These are phyloP conservation scores for Rhizoglyphus robini DNA, from an alignment of 1,140 invertebrate genomes.

Conservation along the genomic window DNA sequence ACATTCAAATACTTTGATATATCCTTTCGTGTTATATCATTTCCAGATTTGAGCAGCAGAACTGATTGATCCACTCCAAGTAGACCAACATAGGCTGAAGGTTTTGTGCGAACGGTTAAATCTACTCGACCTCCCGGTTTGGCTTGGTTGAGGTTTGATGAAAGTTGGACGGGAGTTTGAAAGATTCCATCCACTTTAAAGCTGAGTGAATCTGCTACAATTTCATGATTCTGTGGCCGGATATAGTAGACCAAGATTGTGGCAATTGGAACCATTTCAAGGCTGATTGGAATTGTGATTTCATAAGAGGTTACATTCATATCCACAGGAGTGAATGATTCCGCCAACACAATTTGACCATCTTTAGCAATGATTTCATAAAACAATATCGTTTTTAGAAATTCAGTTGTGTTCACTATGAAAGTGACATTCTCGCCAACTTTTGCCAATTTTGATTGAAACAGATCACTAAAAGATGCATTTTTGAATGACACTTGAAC, in stretches of 20 bases:
- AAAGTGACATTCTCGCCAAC: constrained; percentile 66
- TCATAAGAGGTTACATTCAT: constrained; percentile 17
- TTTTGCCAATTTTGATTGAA: constrained; percentile 44
- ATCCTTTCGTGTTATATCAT: constrained; percentile 44
- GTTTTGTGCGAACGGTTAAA: constrained; percentile 56
- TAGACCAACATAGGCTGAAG: constrained; percentile 69
- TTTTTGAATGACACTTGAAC: constrained; percentile 45
- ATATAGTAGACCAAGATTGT: constrained; percentile 30
- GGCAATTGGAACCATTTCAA: neutral
- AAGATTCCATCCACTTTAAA: constrained; percentile 60
- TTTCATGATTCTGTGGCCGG: constrained; percentile 50
- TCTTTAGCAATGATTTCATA: constrained; percentile 59
- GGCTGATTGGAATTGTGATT: neutral
- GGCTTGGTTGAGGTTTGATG: constrained; percentile 43
- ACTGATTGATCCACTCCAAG: constrained; percentile 75
- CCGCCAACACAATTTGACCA: constrained; percentile 57
- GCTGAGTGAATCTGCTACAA: constrained; percentile 65
- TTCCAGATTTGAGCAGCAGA: constrained; percentile 51
- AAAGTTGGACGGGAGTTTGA: constrained; percentile 54
- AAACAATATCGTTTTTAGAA: constrained; percentile 24
- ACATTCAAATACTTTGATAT: constrained; percentile 47
- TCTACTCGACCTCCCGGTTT: constrained; percentile 56
- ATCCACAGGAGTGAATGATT: constrained; percentile 37
- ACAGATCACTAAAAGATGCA: constrained; percentile 25
- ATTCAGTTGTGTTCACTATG: constrained; percentile 57